phyloP scores from a whole-genome alignment of 2,797 vertebrate genomes.

The Gymnoscopelus braueri region DNA sequence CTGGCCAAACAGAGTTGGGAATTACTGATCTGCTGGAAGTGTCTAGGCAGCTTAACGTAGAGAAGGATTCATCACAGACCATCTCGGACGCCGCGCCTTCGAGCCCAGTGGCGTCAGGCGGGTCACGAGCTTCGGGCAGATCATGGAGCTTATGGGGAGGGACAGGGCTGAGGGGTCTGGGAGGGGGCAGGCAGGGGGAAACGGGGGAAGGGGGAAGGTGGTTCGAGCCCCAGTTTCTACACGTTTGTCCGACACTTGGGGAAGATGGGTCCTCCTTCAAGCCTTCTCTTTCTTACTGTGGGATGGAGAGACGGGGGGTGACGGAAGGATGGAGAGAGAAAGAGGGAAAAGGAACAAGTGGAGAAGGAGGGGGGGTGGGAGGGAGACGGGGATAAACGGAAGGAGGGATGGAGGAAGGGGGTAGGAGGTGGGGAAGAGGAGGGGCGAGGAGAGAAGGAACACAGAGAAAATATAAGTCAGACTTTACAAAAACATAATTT shows the following conservation, averaged over 20 bases:
- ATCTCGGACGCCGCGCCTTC: too few species aligned
- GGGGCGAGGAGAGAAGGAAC: background rate
- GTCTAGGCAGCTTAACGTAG: too few species aligned
- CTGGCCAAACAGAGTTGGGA: background rate
- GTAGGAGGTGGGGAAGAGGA: background rate
- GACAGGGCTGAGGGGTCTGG: background rate
- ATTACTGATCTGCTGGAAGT: too few species aligned
- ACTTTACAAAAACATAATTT: background rate
- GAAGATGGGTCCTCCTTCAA: slow-evolving; percentile 94
- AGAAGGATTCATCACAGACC: too few species aligned
- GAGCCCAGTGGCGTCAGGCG: too few species aligned
- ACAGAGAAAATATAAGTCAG: background rate
- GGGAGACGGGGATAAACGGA: background rate
- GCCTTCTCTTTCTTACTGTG: slow-evolving; percentile 96
- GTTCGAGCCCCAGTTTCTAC: slow-evolving; percentile 73
- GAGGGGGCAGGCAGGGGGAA: background rate
- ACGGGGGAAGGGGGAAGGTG: slow-evolving; percentile 25
- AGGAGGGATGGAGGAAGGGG: background rate
- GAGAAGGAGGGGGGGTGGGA: background rate
- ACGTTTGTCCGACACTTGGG: slow-evolving; percentile 95
- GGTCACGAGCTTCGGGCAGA: too few species aligned
- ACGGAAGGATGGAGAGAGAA: background rate
- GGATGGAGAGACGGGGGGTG: slow-evolving; percentile 30
- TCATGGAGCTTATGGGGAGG: slow-evolving; percentile 24
- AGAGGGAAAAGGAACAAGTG: background rate